Conservation (phyloP, 2,797 vertebrate genomes). For the Gymnoscopelus braueri region DNA sequence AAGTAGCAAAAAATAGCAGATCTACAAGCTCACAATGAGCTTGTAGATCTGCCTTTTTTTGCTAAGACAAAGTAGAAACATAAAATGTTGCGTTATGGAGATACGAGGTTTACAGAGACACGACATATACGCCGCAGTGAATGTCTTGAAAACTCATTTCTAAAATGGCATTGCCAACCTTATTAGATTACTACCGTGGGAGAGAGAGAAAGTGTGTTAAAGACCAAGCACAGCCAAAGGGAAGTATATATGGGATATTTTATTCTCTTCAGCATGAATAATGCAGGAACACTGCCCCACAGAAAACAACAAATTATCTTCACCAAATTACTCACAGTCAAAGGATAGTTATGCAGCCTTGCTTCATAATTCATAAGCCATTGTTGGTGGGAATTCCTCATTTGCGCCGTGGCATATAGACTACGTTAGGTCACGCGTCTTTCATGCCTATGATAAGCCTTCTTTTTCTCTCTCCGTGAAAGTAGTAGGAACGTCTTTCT, state of each 20-base stretch:
- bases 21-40: too few species aligned
- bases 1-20: too few species aligned
- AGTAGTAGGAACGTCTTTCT: constrained; percentile 28
- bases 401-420: constrained; percentile 50
- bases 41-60: too few species aligned
- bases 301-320: constrained; percentile 55
- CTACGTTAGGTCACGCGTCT: constrained; percentile 31
- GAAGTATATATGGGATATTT: constrained; percentile 20
- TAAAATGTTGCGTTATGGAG: too few species aligned
- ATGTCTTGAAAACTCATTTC: constrained; percentile 60
- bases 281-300: constrained; percentile 53
- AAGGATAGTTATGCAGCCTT: constrained; percentile 57
- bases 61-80: too few species aligned
- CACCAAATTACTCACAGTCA: constrained; percentile 47
- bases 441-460: constrained; percentile 26
- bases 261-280: constrained; percentile 60
- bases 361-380: constrained; percentile 62
- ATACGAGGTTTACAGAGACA: too few species aligned
- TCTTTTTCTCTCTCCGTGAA: constrained; percentile 31
- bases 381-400: constrained; percentile 54
- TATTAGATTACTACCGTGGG: constrained; percentile 63
- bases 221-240: constrained; percentile 51
- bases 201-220: constrained; percentile 35
- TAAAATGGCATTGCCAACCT: constrained; percentile 53
- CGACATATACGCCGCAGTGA: constrained; percentile 27